phyloP scores from a whole-genome alignment of 2,888 invertebrate species.

The Prosapia bicincta region DNA sequence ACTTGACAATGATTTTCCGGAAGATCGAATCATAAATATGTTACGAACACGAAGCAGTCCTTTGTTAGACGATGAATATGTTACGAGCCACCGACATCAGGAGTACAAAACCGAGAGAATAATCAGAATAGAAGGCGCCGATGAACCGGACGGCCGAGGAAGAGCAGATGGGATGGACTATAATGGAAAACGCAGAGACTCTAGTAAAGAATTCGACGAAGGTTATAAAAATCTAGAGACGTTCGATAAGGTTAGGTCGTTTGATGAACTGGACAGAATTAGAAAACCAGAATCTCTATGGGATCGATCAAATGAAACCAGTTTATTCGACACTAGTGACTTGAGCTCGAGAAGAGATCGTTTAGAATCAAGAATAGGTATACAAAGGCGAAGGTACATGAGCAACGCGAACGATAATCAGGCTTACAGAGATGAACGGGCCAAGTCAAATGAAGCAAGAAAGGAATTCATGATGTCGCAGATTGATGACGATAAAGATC shows the following conservation, averaged over 20 bases:
- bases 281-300: slow-evolving; percentile 28
- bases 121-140: slow-evolving; percentile 14
- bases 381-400: slow-evolving; percentile 19
- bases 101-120: slow-evolving; percentile 15
- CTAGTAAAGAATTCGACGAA: slow-evolving; percentile 3
- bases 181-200: slow-evolving; percentile 11
- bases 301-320: slow-evolving; percentile 12
- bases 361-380: slow-evolving; percentile 64
- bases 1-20: slow-evolving; percentile 4
- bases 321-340: slow-evolving; percentile 45
- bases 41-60: slow-evolving; percentile 17
- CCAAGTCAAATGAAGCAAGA: slow-evolving; percentile 4
- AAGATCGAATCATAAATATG: slow-evolving; percentile 23
- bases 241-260: slow-evolving; percentile 52
- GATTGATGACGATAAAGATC: slow-evolving; percentile 11
- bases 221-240: slow-evolving; percentile 10
- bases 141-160: slow-evolving; percentile 18
- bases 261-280: slow-evolving; percentile 43
- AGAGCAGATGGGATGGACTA: slow-evolving; percentile 18
- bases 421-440: slow-evolving; percentile 19
- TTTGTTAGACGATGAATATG: slow-evolving; percentile 12
- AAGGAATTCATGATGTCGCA: slow-evolving; percentile 23
- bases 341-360: slow-evolving; percentile 70
- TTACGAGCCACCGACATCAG: not conserved
- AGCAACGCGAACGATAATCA: slow-evolving; percentile 20